Evolutionary conservation across 2,797 vertebrate genomes (phyloP).

Genomic region (Brachyrhaphis roseni): DNA sequence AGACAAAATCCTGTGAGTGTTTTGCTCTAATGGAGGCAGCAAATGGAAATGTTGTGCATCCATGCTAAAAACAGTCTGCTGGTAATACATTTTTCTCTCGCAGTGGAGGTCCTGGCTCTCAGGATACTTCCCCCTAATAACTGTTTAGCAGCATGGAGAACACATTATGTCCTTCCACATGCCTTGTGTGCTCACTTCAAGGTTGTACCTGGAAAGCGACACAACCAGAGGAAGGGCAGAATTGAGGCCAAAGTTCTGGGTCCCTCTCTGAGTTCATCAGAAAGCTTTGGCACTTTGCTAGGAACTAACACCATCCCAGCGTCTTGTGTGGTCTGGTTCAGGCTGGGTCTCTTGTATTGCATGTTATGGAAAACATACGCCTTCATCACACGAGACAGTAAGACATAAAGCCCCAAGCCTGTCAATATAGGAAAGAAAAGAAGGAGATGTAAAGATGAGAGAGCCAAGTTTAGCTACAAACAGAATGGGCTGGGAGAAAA

Average conservation of each 20-base stretch:
- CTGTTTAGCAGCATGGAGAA: conserved; percentile 42
- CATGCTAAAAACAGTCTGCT: conserved; percentile 1
- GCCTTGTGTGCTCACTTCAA: conserved; percentile 24
- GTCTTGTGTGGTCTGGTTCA: conserved; percentile 71
- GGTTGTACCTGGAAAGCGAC: conserved; percentile 58
- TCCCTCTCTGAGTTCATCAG: conserved; percentile 45
- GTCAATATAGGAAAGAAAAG: conserved; percentile 23
- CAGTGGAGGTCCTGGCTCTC: conserved; percentile 49
- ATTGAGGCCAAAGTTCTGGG: conserved; percentile 40
- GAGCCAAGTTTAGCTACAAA: conserved; percentile 15
- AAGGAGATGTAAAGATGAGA: conserved; percentile 24
- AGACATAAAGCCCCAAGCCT: conserved; percentile 29
- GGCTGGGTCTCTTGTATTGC: conserved; percentile 61
- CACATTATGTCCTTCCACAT: conserved; percentile 17
- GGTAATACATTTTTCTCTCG: conserved; percentile 13
- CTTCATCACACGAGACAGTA: conserved; percentile 43
- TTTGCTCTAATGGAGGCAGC: background rate
- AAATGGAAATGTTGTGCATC: background rate
- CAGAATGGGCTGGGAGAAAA: conserved; percentile 6
- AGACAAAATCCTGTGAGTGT: background rate
- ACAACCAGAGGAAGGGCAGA: conserved; percentile 50
- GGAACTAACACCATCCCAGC: conserved; percentile 58
- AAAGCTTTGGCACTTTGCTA: conserved; percentile 50
- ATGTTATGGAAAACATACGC: conserved; percentile 72
- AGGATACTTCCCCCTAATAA: conserved; percentile 20